Percentiles rank a stretch among this genome's conserved stretches.
These are phyloP conservation scores for Gymnorhina tibicen DNA, from an alignment of 2,113 vertebrate species.

Conservation along the genomic window DNA sequence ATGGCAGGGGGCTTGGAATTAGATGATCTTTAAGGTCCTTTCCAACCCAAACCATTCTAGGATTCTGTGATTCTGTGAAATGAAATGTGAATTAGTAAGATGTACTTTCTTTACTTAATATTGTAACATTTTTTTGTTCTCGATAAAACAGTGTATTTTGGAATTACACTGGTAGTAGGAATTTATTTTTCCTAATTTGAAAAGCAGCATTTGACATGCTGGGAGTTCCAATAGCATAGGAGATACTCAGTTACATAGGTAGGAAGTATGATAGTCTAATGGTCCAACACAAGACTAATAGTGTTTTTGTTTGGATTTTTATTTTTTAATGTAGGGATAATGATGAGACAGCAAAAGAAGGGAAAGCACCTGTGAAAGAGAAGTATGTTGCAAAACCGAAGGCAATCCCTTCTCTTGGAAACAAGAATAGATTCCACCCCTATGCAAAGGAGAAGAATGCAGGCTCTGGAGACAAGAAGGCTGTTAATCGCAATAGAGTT, in stretches of 20 bases:
- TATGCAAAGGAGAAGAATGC: slow-evolving; percentile 90
- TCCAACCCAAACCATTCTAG: neutral
- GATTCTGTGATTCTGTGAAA: neutral
- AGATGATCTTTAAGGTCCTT: neutral
- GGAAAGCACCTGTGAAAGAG: slow-evolving; percentile 84
- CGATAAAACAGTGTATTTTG: neutral
- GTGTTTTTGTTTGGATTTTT: neutral
- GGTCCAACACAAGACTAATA: neutral
- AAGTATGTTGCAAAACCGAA: slow-evolving; percentile 68
- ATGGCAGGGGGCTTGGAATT: neutral
- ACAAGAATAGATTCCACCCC: slow-evolving; percentile 89
- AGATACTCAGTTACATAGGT: neutral
- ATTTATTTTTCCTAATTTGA: neutral
- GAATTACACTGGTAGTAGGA: neutral
- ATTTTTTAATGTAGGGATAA: slow-evolving; percentile 74
- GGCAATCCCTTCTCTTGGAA: slow-evolving; percentile 74
- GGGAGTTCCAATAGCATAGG: neutral
- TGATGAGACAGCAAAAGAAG: slow-evolving; percentile 84
- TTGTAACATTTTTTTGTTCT: neutral
- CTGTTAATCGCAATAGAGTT: slow-evolving; percentile 86
- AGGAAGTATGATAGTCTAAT: neutral
- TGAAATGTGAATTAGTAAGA: neutral
- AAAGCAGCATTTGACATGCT: neutral
- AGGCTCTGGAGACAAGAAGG: slow-evolving; percentile 85
- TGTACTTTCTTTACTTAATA: neutral